A percentile compares a stretch with the other conserved stretches of the same genome.
These are phyloP conservation scores for Amiota communis DNA, from an alignment of 2,888 invertebrate genomes.

Conservation along the genomic window DNA sequence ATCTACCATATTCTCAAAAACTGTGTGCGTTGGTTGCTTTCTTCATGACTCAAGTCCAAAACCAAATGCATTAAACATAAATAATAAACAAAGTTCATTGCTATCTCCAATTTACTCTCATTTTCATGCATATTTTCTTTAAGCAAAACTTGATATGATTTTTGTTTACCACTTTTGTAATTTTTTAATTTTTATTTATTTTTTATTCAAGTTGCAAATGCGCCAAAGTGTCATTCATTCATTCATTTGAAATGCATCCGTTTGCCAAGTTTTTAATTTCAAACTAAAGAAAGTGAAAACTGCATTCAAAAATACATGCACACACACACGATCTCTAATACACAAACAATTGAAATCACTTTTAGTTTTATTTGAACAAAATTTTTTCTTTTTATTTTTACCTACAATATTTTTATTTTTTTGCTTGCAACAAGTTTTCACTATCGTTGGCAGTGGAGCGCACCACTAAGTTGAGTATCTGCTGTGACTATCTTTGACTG, in stretches of 20 bases:
- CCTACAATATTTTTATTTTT: not conserved
- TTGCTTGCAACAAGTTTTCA: conserved; percentile 17
- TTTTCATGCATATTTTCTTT: conserved; percentile 2
- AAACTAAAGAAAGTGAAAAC: conserved; percentile 56
- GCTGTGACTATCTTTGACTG: too few species aligned
- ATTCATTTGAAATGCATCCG: conserved; percentile 58
- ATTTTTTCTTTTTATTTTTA: conserved; percentile 14
- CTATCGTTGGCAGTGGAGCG: not conserved
- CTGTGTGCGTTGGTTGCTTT: conserved; percentile 4
- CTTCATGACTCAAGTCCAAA: conserved; percentile 1
- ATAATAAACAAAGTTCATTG: conserved; percentile 54
- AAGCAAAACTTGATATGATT: not conserved
- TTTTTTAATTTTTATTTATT: conserved; percentile 35
- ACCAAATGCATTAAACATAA: not conserved
- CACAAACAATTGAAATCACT: conserved; percentile 49
- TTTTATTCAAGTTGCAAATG: not conserved
- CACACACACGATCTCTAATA: conserved; percentile 31
- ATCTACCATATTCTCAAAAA: too few species aligned
- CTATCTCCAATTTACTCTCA: too few species aligned
- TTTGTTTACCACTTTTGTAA: not conserved
- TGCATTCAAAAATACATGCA: conserved; percentile 33
- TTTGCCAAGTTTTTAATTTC: conserved; percentile 65
- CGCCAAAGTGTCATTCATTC: conserved; percentile 24
- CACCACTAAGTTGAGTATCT: not conserved
- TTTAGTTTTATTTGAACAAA: conserved; percentile 51